Evolutionary conservation across 2,113 vertebrate species (phyloP), one percentile per base, ranked within the genome.

Genomic region (Mormyrus lacerda): DNA sequence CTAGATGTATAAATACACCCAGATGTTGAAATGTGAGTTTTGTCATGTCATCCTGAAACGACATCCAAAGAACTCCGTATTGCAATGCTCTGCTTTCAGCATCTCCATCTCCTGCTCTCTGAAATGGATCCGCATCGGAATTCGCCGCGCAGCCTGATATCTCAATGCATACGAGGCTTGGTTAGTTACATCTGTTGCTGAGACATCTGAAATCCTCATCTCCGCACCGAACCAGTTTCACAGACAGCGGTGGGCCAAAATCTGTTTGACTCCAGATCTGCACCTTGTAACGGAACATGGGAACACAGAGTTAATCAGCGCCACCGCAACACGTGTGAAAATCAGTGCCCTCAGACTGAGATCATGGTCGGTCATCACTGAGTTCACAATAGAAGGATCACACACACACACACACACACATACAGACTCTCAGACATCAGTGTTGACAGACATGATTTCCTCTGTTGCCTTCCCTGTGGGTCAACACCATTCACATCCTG

Each of bases 181-280:
- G 61, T 69, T 53, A 76, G 53, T 65, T 85, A 58, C 79, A 89
- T 47, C 82, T 85, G 53, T 39, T 73, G n/a, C 58, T 24, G 27
- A 85, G 35, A n/a, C 31, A 85, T 61, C 31, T 87, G 50, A 87
- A 55, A 31, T 86, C 85, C 48, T 87, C 65, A 88, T 88, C 47
- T 21, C 24, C 1, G 5, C n/a, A 31, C 24, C 55, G 55, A 65
- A 88, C 82, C 42, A 39, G 27, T 35, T 88, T 42, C 42, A 61
- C 87, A 65, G 19, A 61, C 21, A 61, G 53, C 35, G 3, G 88
- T 5, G 47, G 50, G 35, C 31, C 69, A 11, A 50, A 13, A 48
- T 83, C 31, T 8, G 39, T 31, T 21, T 89, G 3, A 39, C 31
- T 39, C 45, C 48, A 11, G 79, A 53, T 21, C 48, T 53, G n/a